Evolutionary conservation across 1,140 invertebrate species (phyloP).

Genomic region (Oreohelix idahoensis): DNA sequence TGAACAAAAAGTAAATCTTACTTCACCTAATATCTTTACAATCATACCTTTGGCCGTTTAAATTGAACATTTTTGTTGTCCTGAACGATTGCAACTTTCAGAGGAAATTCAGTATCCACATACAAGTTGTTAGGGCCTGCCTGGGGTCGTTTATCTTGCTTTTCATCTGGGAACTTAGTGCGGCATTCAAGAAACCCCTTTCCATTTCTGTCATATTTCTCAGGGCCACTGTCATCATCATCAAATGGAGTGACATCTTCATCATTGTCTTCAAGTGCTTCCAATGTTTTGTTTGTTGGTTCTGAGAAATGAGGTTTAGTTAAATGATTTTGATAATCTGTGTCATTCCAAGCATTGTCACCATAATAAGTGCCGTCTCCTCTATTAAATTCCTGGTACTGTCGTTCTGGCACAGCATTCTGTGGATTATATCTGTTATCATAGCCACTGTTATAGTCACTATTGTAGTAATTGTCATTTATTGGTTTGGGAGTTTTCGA

Average conservation of each 20-base stretch:
- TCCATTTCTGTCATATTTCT: slow-evolving; percentile 3
- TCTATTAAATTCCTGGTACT: too few species aligned
- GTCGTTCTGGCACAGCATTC: too few species aligned
- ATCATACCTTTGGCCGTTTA: slow-evolving; percentile 51
- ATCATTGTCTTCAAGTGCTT: too few species aligned
- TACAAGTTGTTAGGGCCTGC: slow-evolving; percentile 39
- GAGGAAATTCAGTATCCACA: slow-evolving; percentile 49
- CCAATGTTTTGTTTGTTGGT: too few species aligned
- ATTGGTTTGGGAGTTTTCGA: too few species aligned
- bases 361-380: background rate
- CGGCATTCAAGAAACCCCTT: slow-evolving; percentile 40
- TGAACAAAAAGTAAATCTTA: too few species aligned
- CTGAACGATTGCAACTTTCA: slow-evolving; percentile 46
- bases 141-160: slow-evolving; percentile 28
- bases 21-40: background rate
- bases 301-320: too few species aligned
- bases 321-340: too few species aligned
- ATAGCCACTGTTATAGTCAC: background rate
- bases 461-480: too few species aligned
- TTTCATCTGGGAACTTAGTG: slow-evolving; percentile 8
- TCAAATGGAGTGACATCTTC: slow-evolving; percentile 41
- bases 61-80: slow-evolving; percentile 43
- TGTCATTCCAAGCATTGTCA: background rate
- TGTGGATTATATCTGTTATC: background rate
- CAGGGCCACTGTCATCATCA: slow-evolving; percentile 33